phyloP scores from a whole-genome alignment of 2,888 invertebrate genomes.

The Ferrisia virgata region DNA sequence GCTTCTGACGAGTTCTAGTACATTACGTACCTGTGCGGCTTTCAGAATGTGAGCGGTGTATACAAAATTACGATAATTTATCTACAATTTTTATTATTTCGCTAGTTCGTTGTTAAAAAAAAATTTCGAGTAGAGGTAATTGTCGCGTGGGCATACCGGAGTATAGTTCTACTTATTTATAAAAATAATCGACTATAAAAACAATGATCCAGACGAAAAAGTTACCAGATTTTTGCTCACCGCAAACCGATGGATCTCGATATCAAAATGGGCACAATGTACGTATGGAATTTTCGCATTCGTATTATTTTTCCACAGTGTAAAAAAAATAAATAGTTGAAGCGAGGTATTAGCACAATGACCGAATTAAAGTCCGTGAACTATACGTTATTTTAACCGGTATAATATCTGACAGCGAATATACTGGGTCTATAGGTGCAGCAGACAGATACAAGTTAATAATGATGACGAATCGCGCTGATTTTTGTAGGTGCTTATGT shows the following conservation, averaged over 20 bases:
- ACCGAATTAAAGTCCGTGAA: neutral
- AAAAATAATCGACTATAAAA: neutral
- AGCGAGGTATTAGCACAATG: neutral
- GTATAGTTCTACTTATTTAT: neutral
- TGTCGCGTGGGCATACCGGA: neutral
- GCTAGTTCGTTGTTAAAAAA: neutral
- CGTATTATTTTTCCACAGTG: neutral
- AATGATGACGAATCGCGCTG: neutral
- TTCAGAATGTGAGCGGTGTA: neutral
- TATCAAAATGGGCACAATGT: neutral
- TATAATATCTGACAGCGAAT: neutral
- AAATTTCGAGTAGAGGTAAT: neutral
- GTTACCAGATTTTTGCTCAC: neutral
- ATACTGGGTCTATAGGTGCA: neutral
- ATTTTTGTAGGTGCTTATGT: too few relatives aligned
- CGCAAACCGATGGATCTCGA: neutral
- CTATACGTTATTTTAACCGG: neutral
- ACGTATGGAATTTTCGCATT: neutral
- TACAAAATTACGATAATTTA: neutral
- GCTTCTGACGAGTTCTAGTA: neutral
- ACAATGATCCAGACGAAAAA: neutral
- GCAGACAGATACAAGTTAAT: too few relatives aligned
- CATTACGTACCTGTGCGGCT: neutral
- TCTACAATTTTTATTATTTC: neutral
- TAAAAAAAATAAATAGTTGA: neutral